These are phyloP conservation scores for Listrodromus nycthemerus DNA, from an alignment of 2,888 invertebrate genomes.

Conservation along the genomic window DNA sequence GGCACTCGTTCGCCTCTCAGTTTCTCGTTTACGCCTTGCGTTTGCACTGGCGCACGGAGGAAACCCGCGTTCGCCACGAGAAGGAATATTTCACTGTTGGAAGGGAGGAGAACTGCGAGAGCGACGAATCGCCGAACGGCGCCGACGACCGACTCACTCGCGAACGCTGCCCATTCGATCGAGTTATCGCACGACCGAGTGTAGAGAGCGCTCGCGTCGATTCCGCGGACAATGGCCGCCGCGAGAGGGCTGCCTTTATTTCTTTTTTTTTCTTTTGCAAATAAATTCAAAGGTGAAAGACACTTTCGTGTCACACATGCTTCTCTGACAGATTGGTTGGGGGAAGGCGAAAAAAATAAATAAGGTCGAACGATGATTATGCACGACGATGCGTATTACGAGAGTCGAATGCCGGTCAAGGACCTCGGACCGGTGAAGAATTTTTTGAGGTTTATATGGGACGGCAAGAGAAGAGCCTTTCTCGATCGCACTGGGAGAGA, in stretches of 20 bases:
- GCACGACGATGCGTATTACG: slow-evolving; percentile 80
- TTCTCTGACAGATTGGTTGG: background rate
- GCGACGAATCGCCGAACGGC: slow-evolving; percentile 2
- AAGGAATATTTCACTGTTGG: slow-evolving; percentile 9
- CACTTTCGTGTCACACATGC: background rate
- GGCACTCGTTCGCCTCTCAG: slow-evolving; percentile 11
- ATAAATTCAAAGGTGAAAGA: slow-evolving; percentile 13
- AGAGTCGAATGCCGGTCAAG: slow-evolving; percentile 75
- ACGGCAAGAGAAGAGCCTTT: slow-evolving; percentile 74
- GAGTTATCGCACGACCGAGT: background rate
- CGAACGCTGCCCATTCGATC: background rate
- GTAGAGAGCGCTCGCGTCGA: slow-evolving; percentile 10
- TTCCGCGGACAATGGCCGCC: background rate
- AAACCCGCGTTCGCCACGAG: background rate
- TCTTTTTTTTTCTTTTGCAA: background rate
- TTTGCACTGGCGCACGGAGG: background rate
- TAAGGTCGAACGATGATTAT: slow-evolving; percentile 74
- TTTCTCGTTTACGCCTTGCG: background rate
- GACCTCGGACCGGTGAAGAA: slow-evolving; percentile 76
- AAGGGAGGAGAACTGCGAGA: slow-evolving; percentile 8
- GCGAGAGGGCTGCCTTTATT: background rate
- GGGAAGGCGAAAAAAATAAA: background rate
- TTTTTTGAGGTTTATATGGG: slow-evolving; percentile 78
- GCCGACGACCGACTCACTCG: slow-evolving; percentile 36
- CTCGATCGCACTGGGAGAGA: slow-evolving; percentile 77